Evolutionary conservation across 2,113 vertebrate genomes (phyloP).

Genomic region (Oxyura jamaicensis): DNA sequence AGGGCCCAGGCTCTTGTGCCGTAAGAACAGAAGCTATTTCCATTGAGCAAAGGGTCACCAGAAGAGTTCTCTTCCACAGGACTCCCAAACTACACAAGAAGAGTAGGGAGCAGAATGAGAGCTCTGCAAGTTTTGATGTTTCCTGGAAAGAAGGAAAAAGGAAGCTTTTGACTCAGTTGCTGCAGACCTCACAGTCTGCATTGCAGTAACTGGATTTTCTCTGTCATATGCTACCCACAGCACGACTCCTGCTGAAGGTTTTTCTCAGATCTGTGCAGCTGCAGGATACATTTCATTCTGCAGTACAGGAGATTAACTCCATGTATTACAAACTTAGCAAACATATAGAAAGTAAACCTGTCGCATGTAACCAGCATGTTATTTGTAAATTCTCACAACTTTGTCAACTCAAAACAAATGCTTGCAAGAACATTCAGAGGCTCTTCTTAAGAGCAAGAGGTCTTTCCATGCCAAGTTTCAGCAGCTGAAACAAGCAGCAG

Average conservation of each 20-base stretch:
- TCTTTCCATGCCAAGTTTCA: background rate
- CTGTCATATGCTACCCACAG: background rate
- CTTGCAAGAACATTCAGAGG: background rate
- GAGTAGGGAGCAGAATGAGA: background rate
- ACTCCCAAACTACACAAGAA: background rate
- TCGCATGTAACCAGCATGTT: background rate
- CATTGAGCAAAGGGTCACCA: background rate
- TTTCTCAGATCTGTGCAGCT: background rate
- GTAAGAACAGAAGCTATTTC: background rate
- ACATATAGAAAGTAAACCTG: background rate
- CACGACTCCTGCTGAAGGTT: background rate
- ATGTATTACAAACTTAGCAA: background rate
- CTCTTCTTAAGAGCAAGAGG: background rate
- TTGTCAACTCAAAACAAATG: background rate
- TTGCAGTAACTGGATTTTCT: background rate
- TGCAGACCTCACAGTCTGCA: background rate
- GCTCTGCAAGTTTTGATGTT: background rate
- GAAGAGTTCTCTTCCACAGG: background rate
- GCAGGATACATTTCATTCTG: background rate
- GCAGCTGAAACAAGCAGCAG: background rate
- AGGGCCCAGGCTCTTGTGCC: fast-evolving
- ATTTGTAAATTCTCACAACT: background rate
- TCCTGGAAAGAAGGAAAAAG: background rate
- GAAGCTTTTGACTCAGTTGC: background rate
- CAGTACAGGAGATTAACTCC: background rate